A percentile compares a stretch with the other conserved stretches of the same genome.
Conservation (phyloP, 2,888 invertebrate genomes). For the Dryobota labecula region DNA sequence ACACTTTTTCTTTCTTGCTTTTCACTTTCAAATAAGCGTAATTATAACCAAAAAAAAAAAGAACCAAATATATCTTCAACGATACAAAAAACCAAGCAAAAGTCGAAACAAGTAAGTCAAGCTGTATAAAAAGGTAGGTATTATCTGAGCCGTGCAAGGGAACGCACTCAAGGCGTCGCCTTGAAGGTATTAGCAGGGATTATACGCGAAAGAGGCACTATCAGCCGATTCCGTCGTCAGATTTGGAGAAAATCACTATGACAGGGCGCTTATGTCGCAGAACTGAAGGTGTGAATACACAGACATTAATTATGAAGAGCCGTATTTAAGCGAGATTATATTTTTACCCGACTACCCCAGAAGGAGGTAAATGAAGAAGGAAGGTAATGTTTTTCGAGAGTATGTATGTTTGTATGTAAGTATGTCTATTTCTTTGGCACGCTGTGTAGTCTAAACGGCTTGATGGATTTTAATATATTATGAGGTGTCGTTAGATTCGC, state of each 20-base stretch:
- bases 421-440: no score
- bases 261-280: slow-evolving; percentile 57
- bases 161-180: slow-evolving; percentile 59
- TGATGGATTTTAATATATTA: no score
- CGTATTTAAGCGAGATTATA: not conserved
- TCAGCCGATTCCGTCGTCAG: slow-evolving; percentile 62
- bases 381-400: no score
- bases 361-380: no score
- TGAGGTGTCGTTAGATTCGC: no score
- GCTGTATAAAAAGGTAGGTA: slow-evolving; percentile 56
- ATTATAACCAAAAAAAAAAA: not conserved
- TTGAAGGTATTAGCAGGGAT: slow-evolving; percentile 63
- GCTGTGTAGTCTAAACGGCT: no score
- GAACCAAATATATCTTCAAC: not conserved
- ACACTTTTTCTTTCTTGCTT: no score
- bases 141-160: slow-evolving; percentile 61
- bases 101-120: slow-evolving; percentile 18
- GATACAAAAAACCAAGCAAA: slow-evolving; percentile 9
- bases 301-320: not conserved
- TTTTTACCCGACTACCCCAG: no score
- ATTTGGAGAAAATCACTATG: slow-evolving; percentile 65
- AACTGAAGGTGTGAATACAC: slow-evolving; percentile 9
- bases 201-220: slow-evolving; percentile 59
- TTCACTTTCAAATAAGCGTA: not conserved
- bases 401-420: no score